Evolutionary conservation across 2,888 invertebrate species (phyloP), one percentile per base, ranked within the genome.

Genomic region (Tetranychus truncatus): DNA sequence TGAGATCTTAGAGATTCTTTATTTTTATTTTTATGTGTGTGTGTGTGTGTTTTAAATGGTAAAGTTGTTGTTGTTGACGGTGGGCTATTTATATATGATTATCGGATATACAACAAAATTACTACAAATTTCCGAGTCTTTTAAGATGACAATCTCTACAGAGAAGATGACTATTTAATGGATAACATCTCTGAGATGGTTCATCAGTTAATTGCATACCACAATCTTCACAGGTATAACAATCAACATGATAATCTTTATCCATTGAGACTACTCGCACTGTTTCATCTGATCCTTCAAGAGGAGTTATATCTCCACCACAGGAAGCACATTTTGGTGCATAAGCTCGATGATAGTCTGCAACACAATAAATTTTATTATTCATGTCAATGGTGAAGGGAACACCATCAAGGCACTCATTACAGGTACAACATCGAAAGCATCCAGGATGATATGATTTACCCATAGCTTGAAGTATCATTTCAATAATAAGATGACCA

Each of bases 201-300:
- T 97, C 97, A 83, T 97, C 96, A 6, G 96, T 96, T 79, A 99
- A 85, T 84, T 96, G 96, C 89, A 95, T 91, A 71, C 94, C 93
- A 82, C 97, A 99, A 81, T 94, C 93, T 86, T 97, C 95, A 84
- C 97, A 99, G 82, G 94, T 90, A 84, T 96, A 99, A 84, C 97
- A 99, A 83, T 97, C 96, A 15, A 97, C 93, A 83, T 99, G 97
- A 84, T 95, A 99, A 84, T 97, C 96, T 82, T 95, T 91, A 81
- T 96, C 96, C 95, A 97, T 95, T 1, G 96, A 95, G 20, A 99
- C 97, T 7, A 99, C 97, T 75, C 97, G 88, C 34, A 97, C 96
- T 0, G 96, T 97, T 85, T 97, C 97, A 83, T 97, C 96, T 9
- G 74, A 66, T 21, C 88, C 88, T 84, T 88, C 94, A 66, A 95